Conservation (phyloP, 2,888 invertebrate species). For the Dynastes grantii region DNA sequence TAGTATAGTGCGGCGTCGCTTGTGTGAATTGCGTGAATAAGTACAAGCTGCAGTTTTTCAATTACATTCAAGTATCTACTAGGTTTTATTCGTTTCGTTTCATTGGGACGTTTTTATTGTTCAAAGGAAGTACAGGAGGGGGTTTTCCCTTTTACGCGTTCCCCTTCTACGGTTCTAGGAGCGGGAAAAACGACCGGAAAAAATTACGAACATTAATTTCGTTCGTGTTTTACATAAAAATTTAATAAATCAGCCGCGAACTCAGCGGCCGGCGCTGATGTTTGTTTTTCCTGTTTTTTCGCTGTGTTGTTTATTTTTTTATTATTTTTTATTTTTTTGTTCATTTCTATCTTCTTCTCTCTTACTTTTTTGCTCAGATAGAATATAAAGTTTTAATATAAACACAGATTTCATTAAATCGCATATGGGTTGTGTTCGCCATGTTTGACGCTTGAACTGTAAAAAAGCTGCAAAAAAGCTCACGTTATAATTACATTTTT, state of each 20-base stretch:
- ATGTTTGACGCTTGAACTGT: not conserved
- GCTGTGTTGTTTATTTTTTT: not conserved
- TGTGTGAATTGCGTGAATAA: constrained; percentile 30
- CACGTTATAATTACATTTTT: not conserved
- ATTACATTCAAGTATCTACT: constrained; percentile 47
- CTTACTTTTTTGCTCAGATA: constrained; percentile 6
- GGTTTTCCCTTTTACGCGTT: too few species aligned
- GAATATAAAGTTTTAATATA: constrained; percentile 42
- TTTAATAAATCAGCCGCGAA: constrained; percentile 45
- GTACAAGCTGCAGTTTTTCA: constrained; percentile 45
- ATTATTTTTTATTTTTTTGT: not conserved
- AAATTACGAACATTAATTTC: constrained; percentile 40
- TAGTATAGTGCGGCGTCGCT: constrained; percentile 8
- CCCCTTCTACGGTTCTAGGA: not conserved
- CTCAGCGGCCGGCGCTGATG: not conserved
- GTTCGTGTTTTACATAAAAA: constrained; percentile 46
- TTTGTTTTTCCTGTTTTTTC: constrained; percentile 20
- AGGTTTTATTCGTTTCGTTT: constrained; percentile 40
- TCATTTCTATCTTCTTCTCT: not conserved
- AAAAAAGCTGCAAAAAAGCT: not conserved
- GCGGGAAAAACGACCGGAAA: constrained; percentile 8
- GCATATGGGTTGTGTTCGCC: constrained; percentile 6
- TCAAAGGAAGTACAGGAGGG: not conserved
- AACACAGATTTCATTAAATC: constrained; percentile 30
- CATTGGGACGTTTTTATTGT: not conserved